Evolutionary conservation across 2,888 invertebrate genomes (phyloP).

Genomic region (Anodontia alba): DNA sequence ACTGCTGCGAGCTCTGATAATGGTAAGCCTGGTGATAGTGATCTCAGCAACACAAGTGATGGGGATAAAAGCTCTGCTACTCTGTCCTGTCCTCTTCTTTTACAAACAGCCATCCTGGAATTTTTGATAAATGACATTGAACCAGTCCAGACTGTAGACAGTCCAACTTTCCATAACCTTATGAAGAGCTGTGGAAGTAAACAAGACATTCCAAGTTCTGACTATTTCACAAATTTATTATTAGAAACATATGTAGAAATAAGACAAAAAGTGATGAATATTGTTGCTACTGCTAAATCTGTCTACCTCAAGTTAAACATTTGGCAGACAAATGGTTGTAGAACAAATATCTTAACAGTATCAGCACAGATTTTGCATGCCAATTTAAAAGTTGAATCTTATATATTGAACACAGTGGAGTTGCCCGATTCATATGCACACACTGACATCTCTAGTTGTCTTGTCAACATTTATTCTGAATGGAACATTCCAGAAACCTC

Average conservation of each 20-base stretch:
- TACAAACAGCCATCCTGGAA: slow-evolving; percentile 50
- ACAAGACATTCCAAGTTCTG: slow-evolving; percentile 34
- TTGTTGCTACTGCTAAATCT: slow-evolving; percentile 29
- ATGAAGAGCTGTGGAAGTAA: slow-evolving; percentile 40
- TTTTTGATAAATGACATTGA: slow-evolving; percentile 53
- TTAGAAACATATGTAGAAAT: slow-evolving; percentile 32
- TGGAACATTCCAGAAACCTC: slow-evolving; percentile 26
- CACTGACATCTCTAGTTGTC: slow-evolving; percentile 8
- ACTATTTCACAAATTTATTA: slow-evolving; percentile 34
- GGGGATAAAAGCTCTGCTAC: background rate
- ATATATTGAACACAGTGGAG: slow-evolving; percentile 37
- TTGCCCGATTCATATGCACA: slow-evolving; percentile 20
- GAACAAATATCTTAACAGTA: slow-evolving; percentile 40
- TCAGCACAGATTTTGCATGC: slow-evolving; percentile 42
- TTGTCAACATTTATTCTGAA: slow-evolving; percentile 7
- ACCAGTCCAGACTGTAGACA: slow-evolving; percentile 46
- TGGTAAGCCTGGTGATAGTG: background rate
- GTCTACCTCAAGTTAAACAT: slow-evolving; percentile 52
- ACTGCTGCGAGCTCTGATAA: background rate
- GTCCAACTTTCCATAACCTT: slow-evolving; percentile 51
- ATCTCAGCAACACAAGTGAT: background rate
- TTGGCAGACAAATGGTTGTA: slow-evolving; percentile 46
- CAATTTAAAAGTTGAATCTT: slow-evolving; percentile 44
- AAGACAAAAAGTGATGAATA: slow-evolving; percentile 28
- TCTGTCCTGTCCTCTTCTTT: background rate